A percentile compares a stretch with the other conserved stretches of the same genome.
These are phyloP conservation scores for Diadegma fenestrale DNA, from an alignment of 2,888 invertebrate genomes.

Conservation along the genomic window DNA sequence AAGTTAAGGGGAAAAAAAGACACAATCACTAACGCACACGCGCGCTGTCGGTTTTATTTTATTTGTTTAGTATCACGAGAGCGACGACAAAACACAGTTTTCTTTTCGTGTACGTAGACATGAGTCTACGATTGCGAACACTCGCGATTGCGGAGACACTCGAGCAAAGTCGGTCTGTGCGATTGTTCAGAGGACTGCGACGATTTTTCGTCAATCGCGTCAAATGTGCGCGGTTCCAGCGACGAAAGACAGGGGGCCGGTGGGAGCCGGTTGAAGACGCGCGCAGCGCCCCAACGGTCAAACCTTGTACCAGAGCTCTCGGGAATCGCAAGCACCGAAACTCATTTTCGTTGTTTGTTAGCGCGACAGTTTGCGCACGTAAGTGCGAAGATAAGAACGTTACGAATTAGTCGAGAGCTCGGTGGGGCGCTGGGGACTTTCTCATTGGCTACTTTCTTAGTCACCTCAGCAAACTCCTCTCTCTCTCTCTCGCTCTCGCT, in stretches of 20 bases:
- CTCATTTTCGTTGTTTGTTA: slow-evolving; percentile 23
- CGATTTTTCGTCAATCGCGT: slow-evolving; percentile 2
- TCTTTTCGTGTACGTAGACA: not conserved
- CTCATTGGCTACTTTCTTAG: slow-evolving; percentile 2
- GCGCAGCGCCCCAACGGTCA: slow-evolving; percentile 7
- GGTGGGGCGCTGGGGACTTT: not conserved
- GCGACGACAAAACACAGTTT: not conserved
- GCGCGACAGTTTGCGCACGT: not conserved
- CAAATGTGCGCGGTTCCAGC: not conserved
- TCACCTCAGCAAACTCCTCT: not conserved
- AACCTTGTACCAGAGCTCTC: not conserved
- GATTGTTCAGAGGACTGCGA: slow-evolving; percentile 2
- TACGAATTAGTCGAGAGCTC: not conserved
- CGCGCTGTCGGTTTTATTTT: not conserved
- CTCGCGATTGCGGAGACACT: not conserved
- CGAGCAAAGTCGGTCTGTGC: not conserved
- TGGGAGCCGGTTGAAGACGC: not conserved
- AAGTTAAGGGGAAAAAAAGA: not conserved
- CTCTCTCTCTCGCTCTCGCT: not conserved
- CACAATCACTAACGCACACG: not conserved
- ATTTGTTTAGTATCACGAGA: not conserved
- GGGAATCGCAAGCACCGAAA: slow-evolving; percentile 22
- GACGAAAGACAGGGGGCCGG: not conserved
- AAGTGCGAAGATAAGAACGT: slow-evolving; percentile 10
- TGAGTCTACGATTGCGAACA: no score